Evolutionary conservation across 2,797 vertebrate genomes (phyloP), one percentile per base, ranked within the genome.

Genomic region (Picus viridis): DNA sequence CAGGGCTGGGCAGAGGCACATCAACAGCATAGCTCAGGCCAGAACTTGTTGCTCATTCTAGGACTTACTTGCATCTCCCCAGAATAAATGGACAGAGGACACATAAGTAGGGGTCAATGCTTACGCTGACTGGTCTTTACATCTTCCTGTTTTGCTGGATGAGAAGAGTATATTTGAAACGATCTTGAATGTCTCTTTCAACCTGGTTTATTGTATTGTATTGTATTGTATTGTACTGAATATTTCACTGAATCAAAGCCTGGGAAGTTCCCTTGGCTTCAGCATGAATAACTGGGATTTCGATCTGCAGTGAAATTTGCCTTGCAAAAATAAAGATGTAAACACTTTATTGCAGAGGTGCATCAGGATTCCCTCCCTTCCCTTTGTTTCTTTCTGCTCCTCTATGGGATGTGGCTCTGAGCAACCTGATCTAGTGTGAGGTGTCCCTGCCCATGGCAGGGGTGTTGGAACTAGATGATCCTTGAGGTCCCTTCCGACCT

Each of bases 31-130:
- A 49, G 24, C 20, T 58, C 32, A 78, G 34, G 18, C 12, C 45
- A 58, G 45, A 36, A 20, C 30, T 53, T 5, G 0, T 6, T 68
- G 26, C 24, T n/a, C 27, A 59, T 1, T 1, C 16, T 9, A 49
- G 16, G n/a, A 29, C 2, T 86, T 34, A 18, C 54, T 18, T 2
- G 30, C 17, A 43, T 2, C 16, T 72, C 27, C 26, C 26, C 30
- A 68, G 54, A 27, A 62, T 69, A 65, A 57, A 20, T 5, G 10
- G 10, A 34, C 6, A 34, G 10, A 74, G 26, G 13, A 53, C 34
- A 6, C 5, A 10, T 16, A 16, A 16, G 2, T 17, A 58, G 11
- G 7, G 5, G 56, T 76, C 43, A 9, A 29, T 83, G 29, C 5
- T 81, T 90, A 54, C 16, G 15, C 6, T 65, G 14, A 68, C 30